Evolutionary conservation across 2,888 invertebrate species (phyloP).

Genomic region (Ptycholaimellus sp.): DNA sequence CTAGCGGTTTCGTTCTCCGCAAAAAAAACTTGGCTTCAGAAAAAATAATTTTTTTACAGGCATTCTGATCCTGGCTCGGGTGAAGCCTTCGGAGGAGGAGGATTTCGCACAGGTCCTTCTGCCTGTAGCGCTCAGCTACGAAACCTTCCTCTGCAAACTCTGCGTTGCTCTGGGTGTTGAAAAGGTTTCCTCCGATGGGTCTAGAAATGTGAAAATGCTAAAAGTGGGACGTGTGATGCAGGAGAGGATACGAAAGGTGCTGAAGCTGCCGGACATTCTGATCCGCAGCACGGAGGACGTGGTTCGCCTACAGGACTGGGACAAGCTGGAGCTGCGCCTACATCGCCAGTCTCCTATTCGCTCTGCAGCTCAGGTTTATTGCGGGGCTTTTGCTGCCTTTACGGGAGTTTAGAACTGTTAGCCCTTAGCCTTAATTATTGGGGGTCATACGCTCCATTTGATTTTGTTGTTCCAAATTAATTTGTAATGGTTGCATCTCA

Average conservation of each 20-base stretch:
- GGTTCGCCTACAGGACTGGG: background rate
- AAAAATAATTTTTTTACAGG: background rate
- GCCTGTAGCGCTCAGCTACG: slow-evolving; percentile 2
- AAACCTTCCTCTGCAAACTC: background rate
- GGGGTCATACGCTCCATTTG: too few relatives aligned
- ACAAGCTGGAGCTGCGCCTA: background rate
- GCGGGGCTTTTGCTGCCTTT: too few relatives aligned
- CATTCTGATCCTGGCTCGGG: background rate
- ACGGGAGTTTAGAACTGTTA: too few relatives aligned
- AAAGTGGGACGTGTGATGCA: too few relatives aligned
- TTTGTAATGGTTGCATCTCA: too few relatives aligned
- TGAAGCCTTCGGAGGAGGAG: background rate
- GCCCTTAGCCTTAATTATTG: too few relatives aligned
- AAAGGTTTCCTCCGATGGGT: too few relatives aligned
- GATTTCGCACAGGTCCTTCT: background rate
- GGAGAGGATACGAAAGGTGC: background rate
- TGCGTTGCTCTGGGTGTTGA: slow-evolving; percentile 1
- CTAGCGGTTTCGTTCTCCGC: too few relatives aligned
- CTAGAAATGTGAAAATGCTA: too few relatives aligned
- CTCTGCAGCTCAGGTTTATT: too few relatives aligned
- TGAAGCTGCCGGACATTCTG: background rate
- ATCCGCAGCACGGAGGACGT: slow-evolving; percentile 1
- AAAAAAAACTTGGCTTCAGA: too few relatives aligned
- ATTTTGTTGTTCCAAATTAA: too few relatives aligned
- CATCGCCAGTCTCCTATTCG: background rate